phyloP scores from a whole-genome alignment of 2,113 vertebrate species.

The Xenopus tropicalis region UCB_Xtro_10.0 CM004448.2:40022501-40023000 shows the following conservation, averaged over 20 bases:
- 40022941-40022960: too few species aligned
- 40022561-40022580: slow-evolving; percentile 63
- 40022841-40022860: too few species aligned
- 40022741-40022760: slow-evolving; percentile 65
- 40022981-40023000: too few species aligned
- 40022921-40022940: too few species aligned
- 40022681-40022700: slow-evolving; percentile 70
- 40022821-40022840: too few species aligned
- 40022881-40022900: too few species aligned
- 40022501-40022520: slow-evolving; percentile 55
- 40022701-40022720: slow-evolving; percentile 69
- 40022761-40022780: slow-evolving; percentile 53
- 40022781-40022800: neutral
- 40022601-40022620: slow-evolving; percentile 74
- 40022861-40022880: too few species aligned
- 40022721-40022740: slow-evolving; percentile 74
- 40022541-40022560: slow-evolving; percentile 50
- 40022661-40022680: slow-evolving; percentile 68
- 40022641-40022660: slow-evolving; percentile 76
- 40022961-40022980: too few species aligned
- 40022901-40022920: too few species aligned
- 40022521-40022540: slow-evolving; percentile 56
- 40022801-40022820: neutral
- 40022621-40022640: slow-evolving; percentile 68
- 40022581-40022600: slow-evolving; percentile 67